Conservation (phyloP, 2,888 invertebrate species). For the Epirrhoe tristata region DNA sequence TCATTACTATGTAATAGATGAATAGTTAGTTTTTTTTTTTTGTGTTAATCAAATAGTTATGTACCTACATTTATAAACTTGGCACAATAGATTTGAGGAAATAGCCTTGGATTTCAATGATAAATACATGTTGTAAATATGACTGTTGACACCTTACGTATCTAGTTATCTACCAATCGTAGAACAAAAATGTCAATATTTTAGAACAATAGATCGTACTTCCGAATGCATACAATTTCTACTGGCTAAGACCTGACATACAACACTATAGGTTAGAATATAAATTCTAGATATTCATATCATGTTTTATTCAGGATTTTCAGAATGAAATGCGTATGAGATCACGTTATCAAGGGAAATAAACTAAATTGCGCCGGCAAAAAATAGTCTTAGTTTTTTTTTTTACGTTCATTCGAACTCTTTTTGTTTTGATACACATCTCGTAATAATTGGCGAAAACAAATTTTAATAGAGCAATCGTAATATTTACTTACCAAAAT, state of each 20-base stretch:
- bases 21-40: no score
- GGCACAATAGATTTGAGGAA: slow-evolving; percentile 15
- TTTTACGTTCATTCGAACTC: slow-evolving; percentile 46
- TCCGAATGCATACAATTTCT: neutral
- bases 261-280: slow-evolving; percentile 10
- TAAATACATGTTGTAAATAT: slow-evolving; percentile 18
- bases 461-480: slow-evolving; percentile 34
- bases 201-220: neutral
- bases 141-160: neutral
- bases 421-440: neutral
- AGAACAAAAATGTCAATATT: slow-evolving; percentile 9
- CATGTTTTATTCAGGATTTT: slow-evolving; percentile 54
- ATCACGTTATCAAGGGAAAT: slow-evolving; percentile 49
- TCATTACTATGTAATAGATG: no score
- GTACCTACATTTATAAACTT: neutral
- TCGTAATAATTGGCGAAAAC: slow-evolving; percentile 1
- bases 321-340: slow-evolving; percentile 48
- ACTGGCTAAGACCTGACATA: neutral
- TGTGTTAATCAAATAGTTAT: neutral
- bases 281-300: slow-evolving; percentile 46
- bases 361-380: slow-evolving; percentile 54
- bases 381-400: slow-evolving; percentile 54
- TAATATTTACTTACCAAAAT: slow-evolving; percentile 71
- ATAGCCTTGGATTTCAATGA: slow-evolving; percentile 13
- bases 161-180: neutral